These are phyloP conservation scores for human (Homo sapiens) DNA, from an alignment of 2,113 vertebrate species.

Conservation along the genomic window DNA sequence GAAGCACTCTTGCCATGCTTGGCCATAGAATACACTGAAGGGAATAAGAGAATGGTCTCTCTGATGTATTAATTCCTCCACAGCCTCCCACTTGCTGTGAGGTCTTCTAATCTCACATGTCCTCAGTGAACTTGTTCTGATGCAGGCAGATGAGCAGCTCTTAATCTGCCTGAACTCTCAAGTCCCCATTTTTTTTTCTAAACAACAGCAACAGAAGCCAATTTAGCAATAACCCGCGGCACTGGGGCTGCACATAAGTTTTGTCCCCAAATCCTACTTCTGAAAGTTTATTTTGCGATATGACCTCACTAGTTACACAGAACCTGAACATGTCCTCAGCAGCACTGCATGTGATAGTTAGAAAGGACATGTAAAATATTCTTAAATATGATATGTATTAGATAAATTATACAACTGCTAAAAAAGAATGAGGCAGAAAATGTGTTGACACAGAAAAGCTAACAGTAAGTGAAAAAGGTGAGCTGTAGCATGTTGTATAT, in stretches of 20 bases:
- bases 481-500: neutral
- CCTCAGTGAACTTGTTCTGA: neutral
- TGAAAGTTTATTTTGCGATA: neutral
- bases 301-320: neutral
- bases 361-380: neutral
- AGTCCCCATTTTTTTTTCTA: neutral
- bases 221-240: too few species aligned
- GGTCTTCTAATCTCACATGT: neutral
- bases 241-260: neutral
- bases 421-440: neutral
- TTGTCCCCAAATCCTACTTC: neutral
- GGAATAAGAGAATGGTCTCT: neutral
- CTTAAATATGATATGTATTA: neutral
- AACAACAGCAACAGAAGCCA: neutral
- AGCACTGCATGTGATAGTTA: neutral
- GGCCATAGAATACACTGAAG: fast-evolving
- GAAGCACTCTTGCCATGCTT: neutral
- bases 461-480: neutral
- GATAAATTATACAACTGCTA: neutral
- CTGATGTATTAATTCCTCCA: neutral
- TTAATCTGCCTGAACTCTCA: neutral
- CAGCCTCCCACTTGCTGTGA: neutral
- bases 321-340: neutral
- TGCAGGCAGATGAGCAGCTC: neutral
- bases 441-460: neutral